Base-by-base conservation (phyloP, 2,797 vertebrate genomes). In the Onychomys torridus region DNA sequence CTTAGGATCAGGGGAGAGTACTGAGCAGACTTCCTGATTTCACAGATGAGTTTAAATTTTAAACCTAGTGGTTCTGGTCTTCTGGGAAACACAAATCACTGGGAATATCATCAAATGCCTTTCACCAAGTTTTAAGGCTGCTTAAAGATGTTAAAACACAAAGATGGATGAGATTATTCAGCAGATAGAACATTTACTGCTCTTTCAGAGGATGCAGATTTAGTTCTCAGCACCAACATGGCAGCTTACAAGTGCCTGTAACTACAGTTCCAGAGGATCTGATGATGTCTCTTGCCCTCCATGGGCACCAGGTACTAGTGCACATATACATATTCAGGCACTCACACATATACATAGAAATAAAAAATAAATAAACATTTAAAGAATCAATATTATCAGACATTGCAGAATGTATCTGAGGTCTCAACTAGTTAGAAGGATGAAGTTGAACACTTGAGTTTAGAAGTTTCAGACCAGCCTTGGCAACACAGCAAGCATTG, bases 71-170 rank as follows among this genome's bases (percentile, higher is more conserved):
- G 61, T 57, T 94, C 59, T 71, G 12, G 17, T 94, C 43, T 77
- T 92, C 29, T 40, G 55, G 77, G 84, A 89, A 95, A 67, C 46
- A 84, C 46, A 83, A 12, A 79, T 89, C 83, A 84, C n/a, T 88
- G 76, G 69, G 29, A 55, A 83, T 8, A 34, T 95, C 7, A 69
- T 34, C 12, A 78, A 76, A 55, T 78, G 1, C 49, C 81, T 76
- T 84, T 88, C 32, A 77, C 8, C 61, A 77, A 73, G n/a, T 71
- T 90, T 76, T 11, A n/a, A 90, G 34, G 8, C 5, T 91, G 21
- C 40, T 95, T 90, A 67, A 93, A 93, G 46, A 69, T 14, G 34
- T 91, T 52, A 83, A 83, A 94, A 34, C 11, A 86, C 13, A 88
- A 67, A 92, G 14, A 55, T 21, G 71, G 13, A 37, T 69, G 21